Percentiles rank a stretch among this genome's conserved stretches.
Evolutionary conservation across 92 coral and sea anemone genomes (phyloP).

Genomic region (Paramuricea clavata): DNA sequence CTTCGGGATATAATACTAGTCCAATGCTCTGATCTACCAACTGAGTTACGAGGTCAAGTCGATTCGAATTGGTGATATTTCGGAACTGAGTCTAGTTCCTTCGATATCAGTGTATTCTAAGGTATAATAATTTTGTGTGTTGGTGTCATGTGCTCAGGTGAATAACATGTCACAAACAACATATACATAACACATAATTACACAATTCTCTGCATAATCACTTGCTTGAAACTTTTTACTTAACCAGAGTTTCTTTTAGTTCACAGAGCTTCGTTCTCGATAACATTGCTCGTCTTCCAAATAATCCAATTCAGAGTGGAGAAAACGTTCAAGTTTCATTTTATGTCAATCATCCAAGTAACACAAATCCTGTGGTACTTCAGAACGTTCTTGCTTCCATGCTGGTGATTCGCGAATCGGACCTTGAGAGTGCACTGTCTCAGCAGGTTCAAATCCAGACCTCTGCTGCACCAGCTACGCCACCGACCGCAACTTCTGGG

Average conservation of each 20-base stretch:
- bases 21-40: too few relatives aligned
- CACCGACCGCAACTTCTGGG: background rate
- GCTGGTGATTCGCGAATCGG: background rate
- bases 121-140: too few relatives aligned
- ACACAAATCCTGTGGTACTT: background rate
- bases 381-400: background rate
- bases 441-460: constrained; percentile 3
- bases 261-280: background rate
- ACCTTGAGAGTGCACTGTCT: constrained; percentile 5
- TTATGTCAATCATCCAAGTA: background rate
- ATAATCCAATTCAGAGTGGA: background rate
- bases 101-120: too few relatives aligned
- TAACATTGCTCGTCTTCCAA: background rate
- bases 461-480: background rate
- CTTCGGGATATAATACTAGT: too few relatives aligned
- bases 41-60: too few relatives aligned
- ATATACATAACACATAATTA: too few relatives aligned
- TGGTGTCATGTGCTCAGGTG: too few relatives aligned
- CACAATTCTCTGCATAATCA: too few relatives aligned
- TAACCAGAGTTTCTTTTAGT: background rate
- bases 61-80: too few relatives aligned
- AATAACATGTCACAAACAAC: too few relatives aligned
- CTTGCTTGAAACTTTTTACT: too few relatives aligned
- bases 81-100: too few relatives aligned
- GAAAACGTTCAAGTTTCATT: background rate